Percentiles rank a stretch among this genome's conserved stretches.
phyloP scores from a whole-genome alignment of 1,140 invertebrate species.

The Panagrolaimus sp. region DNA sequence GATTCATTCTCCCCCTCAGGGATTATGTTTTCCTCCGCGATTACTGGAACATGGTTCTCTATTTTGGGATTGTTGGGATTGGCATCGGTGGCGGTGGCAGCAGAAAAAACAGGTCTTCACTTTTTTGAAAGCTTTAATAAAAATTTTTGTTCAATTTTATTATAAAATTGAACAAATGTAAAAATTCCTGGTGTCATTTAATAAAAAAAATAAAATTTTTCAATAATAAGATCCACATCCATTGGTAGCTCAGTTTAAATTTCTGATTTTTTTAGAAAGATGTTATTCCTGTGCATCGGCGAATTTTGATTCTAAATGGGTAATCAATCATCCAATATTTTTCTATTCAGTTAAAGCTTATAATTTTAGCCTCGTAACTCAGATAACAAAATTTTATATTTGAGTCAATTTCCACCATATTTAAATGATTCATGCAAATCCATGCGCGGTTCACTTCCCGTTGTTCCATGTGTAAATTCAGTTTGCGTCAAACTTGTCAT shows the following conservation, averaged over 20 bases:
- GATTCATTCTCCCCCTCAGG: no score
- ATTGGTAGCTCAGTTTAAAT: no score
- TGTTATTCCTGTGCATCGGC: constrained; percentile 6
- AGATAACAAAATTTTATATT: background rate
- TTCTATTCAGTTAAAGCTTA: background rate
- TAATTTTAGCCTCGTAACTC: background rate
- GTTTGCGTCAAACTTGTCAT: constrained; percentile 9
- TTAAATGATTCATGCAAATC: constrained; percentile 2
- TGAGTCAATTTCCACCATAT: background rate
- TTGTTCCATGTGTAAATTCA: constrained; percentile 1
- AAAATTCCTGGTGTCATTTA: no score
- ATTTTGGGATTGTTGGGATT: constrained; percentile 11
- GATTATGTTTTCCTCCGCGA: no score
- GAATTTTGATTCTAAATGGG: background rate
- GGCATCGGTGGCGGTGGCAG: background rate
- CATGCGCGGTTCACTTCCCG: background rate
- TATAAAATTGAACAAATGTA: no score
- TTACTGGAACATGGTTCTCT: background rate
- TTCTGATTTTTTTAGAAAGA: background rate
- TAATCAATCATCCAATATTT: background rate
- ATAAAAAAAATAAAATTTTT: no score
- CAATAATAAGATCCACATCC: no score
- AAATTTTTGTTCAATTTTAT: no score
- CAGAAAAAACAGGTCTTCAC: background rate
- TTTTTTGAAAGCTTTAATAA: no score